Evolutionary conservation across 2,113 vertebrate species (phyloP).

Genomic region (Sinocyclocheilus maitianheensis): DNA sequence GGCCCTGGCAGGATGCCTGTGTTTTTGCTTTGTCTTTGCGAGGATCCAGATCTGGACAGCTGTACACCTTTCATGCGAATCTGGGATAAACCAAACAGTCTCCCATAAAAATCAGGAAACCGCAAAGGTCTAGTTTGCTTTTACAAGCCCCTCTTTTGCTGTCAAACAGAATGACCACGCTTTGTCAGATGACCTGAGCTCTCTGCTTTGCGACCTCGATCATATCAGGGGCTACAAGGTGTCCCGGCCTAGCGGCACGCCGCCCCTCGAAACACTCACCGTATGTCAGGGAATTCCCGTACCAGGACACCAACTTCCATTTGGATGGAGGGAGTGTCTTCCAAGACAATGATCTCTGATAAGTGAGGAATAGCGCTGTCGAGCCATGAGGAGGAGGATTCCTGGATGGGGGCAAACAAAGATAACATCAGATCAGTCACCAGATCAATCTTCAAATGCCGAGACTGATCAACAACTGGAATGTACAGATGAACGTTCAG

Average conservation of each 20-base stretch:
- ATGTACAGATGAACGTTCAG: background rate
- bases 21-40: conserved; percentile 61
- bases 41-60: conserved; percentile 46
- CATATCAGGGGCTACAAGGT: conserved; percentile 20
- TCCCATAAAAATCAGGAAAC: conserved; percentile 58
- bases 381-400: conserved; percentile 83
- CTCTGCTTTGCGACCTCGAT: conserved; percentile 42
- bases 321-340: conserved; percentile 89
- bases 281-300: conserved; percentile 87
- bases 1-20: conserved; percentile 55
- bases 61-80: conserved; percentile 53
- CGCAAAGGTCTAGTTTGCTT: conserved; percentile 59
- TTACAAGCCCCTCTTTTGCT: conserved; percentile 53
- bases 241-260: background rate
- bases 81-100: conserved; percentile 50
- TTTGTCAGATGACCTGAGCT: conserved; percentile 51
- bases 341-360: conserved; percentile 86
- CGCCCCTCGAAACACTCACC: conserved; percentile 71
- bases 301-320: conserved; percentile 89
- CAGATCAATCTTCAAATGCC: background rate
- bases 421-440: background rate
- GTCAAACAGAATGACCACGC: conserved; percentile 51
- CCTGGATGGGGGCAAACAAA: conserved; percentile 66
- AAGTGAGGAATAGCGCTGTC: conserved; percentile 83
- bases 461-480: background rate